A percentile compares a stretch with the other conserved stretches of the same genome.
Evolutionary conservation across 2,797 vertebrate genomes (phyloP).

Genomic region (Halcyon smyrnensis): DNA sequence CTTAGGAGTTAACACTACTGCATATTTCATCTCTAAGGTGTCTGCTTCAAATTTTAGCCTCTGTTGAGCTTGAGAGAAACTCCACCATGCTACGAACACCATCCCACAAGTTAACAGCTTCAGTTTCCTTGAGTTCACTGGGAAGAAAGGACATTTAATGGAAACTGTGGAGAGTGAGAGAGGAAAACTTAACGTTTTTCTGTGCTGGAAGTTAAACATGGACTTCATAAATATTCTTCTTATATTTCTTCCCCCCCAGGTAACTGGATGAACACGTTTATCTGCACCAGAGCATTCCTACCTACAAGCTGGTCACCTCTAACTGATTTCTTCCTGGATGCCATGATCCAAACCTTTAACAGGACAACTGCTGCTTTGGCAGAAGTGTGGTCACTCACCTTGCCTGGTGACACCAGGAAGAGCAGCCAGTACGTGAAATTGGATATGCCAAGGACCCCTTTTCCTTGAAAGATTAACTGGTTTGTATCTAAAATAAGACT

Average conservation of each 20-base stretch:
- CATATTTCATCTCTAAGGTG: not conserved
- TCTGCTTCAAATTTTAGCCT: not conserved
- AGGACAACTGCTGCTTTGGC: not conserved
- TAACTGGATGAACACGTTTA: not conserved
- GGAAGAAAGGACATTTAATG: not conserved
- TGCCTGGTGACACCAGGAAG: not conserved
- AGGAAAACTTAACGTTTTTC: not conserved
- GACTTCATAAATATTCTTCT: not conserved
- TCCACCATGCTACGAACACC: not conserved
- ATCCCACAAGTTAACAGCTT: not conserved
- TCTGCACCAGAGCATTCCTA: not conserved
- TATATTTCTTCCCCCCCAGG: not conserved
- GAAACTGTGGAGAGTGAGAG: not conserved
- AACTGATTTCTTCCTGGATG: not conserved
- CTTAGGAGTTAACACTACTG: not conserved
- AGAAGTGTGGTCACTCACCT: not conserved
- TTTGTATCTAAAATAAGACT: not conserved
- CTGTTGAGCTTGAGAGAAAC: not conserved
- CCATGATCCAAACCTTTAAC: not conserved
- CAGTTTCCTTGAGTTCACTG: not conserved
- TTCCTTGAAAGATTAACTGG: not conserved
- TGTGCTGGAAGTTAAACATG: not conserved
- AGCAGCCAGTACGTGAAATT: accelerated
- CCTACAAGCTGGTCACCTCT: not conserved
- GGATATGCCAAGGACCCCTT: not conserved